Conservation (phyloP, 30 jellyfish, hydroid and myxozoan species). For the Chironex yamaguchii region DNA sequence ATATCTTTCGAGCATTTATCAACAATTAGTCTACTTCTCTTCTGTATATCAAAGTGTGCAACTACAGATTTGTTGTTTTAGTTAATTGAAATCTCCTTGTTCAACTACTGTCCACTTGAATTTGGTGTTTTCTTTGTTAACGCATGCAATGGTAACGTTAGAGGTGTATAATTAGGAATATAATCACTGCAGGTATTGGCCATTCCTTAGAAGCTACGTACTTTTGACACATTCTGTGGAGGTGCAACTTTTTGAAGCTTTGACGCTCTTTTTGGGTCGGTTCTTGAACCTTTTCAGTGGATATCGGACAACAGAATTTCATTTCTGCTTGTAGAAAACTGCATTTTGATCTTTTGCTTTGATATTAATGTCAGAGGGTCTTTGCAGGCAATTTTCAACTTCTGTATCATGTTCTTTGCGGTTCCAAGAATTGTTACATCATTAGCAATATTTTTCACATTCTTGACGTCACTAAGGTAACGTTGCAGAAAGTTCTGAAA, state of each 20-base stretch:
- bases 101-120: conserved; percentile 46
- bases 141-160: conserved; percentile 9
- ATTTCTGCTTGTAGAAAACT: conserved; percentile 29
- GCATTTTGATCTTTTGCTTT: not conserved
- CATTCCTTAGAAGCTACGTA: conserved; percentile 25
- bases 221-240: conserved; percentile 35
- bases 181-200: conserved; percentile 17
- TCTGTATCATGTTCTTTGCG: conserved; percentile 38
- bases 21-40: conserved; percentile 8
- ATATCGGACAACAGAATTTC: not conserved
- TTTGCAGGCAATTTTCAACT: conserved; percentile 7
- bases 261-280: conserved; percentile 21
- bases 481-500: conserved; percentile 9
- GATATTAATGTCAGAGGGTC: not conserved
- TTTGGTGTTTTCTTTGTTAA: not conserved
- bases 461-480: not conserved
- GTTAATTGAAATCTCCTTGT: conserved; percentile 50
- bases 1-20: not conserved
- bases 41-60: conserved; percentile 20
- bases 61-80: no score
- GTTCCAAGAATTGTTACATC: no score
- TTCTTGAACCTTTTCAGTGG: conserved; percentile 15
- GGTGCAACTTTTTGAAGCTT: conserved; percentile 15
- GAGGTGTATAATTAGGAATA: conserved; percentile 13
- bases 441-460: not conserved